Percentiles rank a stretch among this genome's conserved stretches.
Evolutionary conservation across 2,113 vertebrate genomes (phyloP).

Genomic region (Psilopogon haemacephalus): DNA sequence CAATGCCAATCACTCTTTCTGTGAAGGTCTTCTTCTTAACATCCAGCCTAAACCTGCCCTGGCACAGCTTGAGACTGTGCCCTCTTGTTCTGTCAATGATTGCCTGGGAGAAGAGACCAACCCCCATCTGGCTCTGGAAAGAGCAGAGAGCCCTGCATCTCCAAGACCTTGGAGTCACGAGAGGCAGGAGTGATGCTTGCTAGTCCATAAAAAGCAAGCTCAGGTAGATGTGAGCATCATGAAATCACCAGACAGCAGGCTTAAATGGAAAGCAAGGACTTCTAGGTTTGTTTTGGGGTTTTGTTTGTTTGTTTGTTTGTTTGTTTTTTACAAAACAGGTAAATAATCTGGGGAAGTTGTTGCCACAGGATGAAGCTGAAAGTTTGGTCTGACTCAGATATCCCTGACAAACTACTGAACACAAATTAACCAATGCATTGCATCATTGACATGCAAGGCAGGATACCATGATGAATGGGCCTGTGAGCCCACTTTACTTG

Average conservation of each 20-base stretch:
- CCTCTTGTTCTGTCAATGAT: too few relatives aligned
- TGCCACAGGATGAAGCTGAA: background rate
- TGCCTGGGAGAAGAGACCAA: too few relatives aligned
- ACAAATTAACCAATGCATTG: background rate
- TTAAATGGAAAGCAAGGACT: background rate
- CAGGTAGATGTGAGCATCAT: background rate
- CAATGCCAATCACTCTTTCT: too few relatives aligned
- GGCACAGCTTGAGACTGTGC: too few relatives aligned
- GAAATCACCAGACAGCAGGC: background rate
- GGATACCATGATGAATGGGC: background rate
- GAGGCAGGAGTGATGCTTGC: background rate
- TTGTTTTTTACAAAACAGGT: background rate
- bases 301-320: too few relatives aligned
- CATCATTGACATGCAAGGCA: accelerated
- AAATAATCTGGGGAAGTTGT: background rate
- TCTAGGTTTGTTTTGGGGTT: too few relatives aligned
- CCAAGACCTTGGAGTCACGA: background rate
- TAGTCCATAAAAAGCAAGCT: background rate
- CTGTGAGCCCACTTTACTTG: background rate
- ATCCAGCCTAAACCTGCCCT: too few relatives aligned
- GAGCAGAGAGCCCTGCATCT: background rate
- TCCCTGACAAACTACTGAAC: background rate
- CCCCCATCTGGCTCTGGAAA: background rate
- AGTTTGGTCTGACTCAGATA: background rate
- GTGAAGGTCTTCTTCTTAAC: too few relatives aligned